Evolutionary conservation across 2,888 invertebrate genomes (phyloP), one percentile per base, ranked within the genome.

Genomic region (Cylloceria caligata): DNA sequence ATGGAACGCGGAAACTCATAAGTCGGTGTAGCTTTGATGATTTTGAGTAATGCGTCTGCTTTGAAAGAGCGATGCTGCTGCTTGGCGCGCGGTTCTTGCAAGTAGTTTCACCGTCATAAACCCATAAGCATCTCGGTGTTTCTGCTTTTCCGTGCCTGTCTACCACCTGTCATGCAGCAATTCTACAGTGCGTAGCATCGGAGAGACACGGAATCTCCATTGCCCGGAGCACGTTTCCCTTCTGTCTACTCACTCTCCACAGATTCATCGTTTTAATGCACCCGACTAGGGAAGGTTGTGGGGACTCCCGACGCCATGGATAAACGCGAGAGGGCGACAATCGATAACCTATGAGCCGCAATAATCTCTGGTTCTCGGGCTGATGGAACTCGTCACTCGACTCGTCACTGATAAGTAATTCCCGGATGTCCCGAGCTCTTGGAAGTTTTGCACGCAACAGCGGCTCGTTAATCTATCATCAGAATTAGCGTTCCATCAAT

Each of bases 191-290:
- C 30, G 19, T 47, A 34, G 6, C 60, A 42, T 24, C 64, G 34
- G 24, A 24, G 64, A 42, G 64, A 4, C 42, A 21, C 5, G 19
- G 42, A 39, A 16, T 21, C 64, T 13, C 62, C 24, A 57, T 13
- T 65, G 24, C 30, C 21, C 47, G 21, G 27, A 71, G 19, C 27
- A 42, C 19, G 47, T 57, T 24, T 75, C 60, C 42, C 49, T 57
- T 30, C 21, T 16, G 52, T 34, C 69, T 47, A 36, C 75, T 75
- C 71, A 21, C 60, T 81, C 72, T 45, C 34, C 52, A 74, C 77
- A 83, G 86, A 85, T 87, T 89, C 88, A 87, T 89, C 87, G 86
- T 84, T 88, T 89, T 89, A 88, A 89, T 87, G 87, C 85, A 77
- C 34, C 42, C 68, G 52, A n/a, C n/a, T n/a, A 73, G 69, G 67